Percentiles rank a stretch among this genome's conserved stretches.
Conservation (phyloP, 2,113 vertebrate species). For the Gulo gulo region DNA sequence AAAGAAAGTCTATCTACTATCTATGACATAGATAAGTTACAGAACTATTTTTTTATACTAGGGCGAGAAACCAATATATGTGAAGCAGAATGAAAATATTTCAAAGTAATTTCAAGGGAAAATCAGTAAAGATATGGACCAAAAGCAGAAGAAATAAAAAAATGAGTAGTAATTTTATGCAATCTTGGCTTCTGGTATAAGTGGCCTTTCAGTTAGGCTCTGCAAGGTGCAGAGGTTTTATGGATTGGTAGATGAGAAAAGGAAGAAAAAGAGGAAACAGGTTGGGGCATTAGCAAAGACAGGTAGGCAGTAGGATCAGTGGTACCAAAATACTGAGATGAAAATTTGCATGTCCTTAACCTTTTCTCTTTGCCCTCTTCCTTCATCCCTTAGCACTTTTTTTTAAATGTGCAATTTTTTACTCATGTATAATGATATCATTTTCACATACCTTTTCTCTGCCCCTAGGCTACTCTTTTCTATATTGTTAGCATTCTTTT, state of each 20-base stretch:
- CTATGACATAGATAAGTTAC: neutral
- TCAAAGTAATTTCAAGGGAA: constrained; percentile 21
- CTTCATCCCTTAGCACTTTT: neutral
- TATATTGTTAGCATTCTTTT: neutral
- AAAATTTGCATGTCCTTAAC: neutral
- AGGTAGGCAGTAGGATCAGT: neutral
- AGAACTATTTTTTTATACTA: neutral
- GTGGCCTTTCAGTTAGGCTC: neutral
- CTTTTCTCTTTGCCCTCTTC: neutral
- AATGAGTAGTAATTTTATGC: neutral
- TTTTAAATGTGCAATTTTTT: neutral
- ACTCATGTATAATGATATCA: neutral
- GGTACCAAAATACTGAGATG: neutral
- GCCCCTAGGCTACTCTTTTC: neutral
- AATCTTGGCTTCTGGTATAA: neutral
- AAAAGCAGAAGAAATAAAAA: constrained; percentile 9
- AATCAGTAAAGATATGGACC: neutral
- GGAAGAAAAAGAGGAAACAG: neutral
- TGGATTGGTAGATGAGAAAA: neutral
- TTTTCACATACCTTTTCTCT: neutral
- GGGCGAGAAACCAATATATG: neutral
- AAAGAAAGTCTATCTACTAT: neutral
- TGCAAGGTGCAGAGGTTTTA: neutral
- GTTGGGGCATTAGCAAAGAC: neutral
- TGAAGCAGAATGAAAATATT: neutral